A percentile compares a stretch with the other conserved stretches of the same genome.
phyloP scores from a whole-genome alignment of 2,888 invertebrate genomes.

The Margaritifera margaritifera region DNA sequence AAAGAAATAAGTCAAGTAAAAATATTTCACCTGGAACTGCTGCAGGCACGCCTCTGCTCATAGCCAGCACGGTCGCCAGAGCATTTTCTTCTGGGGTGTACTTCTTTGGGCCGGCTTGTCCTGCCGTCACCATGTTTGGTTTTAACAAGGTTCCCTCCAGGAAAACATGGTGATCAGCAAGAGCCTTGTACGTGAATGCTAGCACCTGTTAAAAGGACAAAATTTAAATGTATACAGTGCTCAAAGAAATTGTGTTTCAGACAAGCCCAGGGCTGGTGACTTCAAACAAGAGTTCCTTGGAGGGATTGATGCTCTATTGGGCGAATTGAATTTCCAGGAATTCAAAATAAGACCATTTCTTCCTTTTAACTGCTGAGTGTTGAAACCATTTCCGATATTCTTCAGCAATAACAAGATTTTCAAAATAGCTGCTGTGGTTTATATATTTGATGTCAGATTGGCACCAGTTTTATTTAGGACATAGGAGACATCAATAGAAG shows the following conservation, averaged over 20 bases:
- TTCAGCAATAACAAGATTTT: no score
- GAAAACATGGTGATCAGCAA: constrained; percentile 97
- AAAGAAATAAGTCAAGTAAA: no score
- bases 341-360: no score
- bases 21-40: constrained; percentile 87
- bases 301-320: no score
- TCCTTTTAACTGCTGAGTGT: no score
- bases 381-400: no score
- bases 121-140: constrained; percentile 99
- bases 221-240: not conserved
- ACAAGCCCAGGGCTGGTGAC: not conserved
- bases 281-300: no score
- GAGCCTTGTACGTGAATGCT: constrained; percentile 95
- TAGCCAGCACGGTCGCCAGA: constrained; percentile 92
- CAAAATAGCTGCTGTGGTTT: no score
- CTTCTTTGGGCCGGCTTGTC: constrained; percentile 82
- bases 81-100: constrained; percentile 91
- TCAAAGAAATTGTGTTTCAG: not conserved
- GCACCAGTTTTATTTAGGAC: no score
- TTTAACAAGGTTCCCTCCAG: constrained; percentile 98
- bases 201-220: constrained; percentile 77
- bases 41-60: constrained; percentile 93
- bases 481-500: no score
- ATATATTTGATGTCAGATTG: no score
- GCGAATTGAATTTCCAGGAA: no score